Percentiles rank a stretch among this genome's conserved stretches.
Conservation (phyloP, 2,113 vertebrate species). For the Oplegnathus fasciatus region DNA sequence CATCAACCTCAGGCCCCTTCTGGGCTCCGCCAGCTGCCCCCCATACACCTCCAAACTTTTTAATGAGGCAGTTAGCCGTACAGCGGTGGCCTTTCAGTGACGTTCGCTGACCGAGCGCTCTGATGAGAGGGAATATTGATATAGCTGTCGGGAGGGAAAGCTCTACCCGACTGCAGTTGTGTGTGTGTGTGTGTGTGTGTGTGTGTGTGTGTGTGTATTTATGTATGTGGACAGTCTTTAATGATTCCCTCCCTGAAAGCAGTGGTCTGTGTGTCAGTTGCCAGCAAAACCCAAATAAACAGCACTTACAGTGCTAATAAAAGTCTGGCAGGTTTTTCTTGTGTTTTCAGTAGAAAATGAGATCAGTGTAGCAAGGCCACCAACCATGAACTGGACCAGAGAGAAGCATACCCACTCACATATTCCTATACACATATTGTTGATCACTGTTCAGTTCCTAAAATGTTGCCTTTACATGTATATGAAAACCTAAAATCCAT, state of each 20-base stretch:
- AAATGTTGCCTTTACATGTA: background rate
- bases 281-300: constrained; percentile 41
- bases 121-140: constrained; percentile 84
- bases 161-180: constrained; percentile 24
- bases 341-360: constrained; percentile 14
- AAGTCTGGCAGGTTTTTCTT: constrained; percentile 22
- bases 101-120: constrained; percentile 66
- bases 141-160: constrained; percentile 74
- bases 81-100: constrained; percentile 74
- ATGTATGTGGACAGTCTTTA: constrained; percentile 19
- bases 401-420: background rate
- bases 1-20: constrained; percentile 57
- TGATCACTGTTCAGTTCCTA: background rate
- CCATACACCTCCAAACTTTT: constrained; percentile 78
- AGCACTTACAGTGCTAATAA: constrained; percentile 29
- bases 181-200: constrained; percentile 23
- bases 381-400: background rate
- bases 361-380: background rate
- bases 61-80: constrained; percentile 82
- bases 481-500: background rate
- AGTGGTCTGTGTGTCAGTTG: constrained; percentile 26
- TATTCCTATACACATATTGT: background rate
- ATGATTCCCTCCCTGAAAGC: constrained; percentile 43
- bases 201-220: constrained; percentile 17
- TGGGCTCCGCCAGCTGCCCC: constrained; percentile 52